Base-by-base conservation (phyloP, 2,797 vertebrate species). In the Steatocranus sp. region DNA sequence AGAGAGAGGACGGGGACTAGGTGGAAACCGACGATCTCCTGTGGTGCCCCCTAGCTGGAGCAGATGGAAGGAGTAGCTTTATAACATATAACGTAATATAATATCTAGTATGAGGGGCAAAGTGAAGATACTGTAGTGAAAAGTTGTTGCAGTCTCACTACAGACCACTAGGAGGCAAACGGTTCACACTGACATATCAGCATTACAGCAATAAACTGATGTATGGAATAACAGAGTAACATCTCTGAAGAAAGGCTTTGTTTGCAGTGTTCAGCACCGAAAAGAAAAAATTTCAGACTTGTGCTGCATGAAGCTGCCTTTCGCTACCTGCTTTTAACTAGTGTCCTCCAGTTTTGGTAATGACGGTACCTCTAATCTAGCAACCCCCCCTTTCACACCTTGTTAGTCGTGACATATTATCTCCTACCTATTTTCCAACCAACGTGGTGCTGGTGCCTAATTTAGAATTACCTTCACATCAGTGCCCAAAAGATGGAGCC, bases 81-180 rank as follows among this genome's bases (percentile, higher is more conserved):
- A 5, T 20, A 12, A 36, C 32, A 36, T 63, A 25, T 68, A 43
- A 12, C 1, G 3, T 76, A 34, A 30, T 30, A 2, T 76, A 76
- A 54, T 54, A 12, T 25, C 34, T 17, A 25, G 6, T 41, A 2
- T 53, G 17, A 75, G 4, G 11, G 18, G 6, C 20, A 11, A 15
- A 32, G 12, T 20, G 11, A 48, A 34, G 61, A 46, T 3, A 23
- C 27, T 73, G 63, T 32, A 41, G 49, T 7, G 63, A 43, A 53
- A 5, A 88, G 54, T 86, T 91, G 11, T 89, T 94, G 85, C 25
- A 89, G 32, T 91, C 3, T 81, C 34, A 46, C 7, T 78, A 4
- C 12, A 85, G 43, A 50, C 90, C 92, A 92, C 41, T 74, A 89
- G 90, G 83, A 27, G 92, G 90, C 88, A 87, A 36, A 68, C 79